These are phyloP conservation scores for Ictalurus punctatus DNA, from an alignment of 2,113 vertebrate genomes.

Conservation along the genomic window DNA sequence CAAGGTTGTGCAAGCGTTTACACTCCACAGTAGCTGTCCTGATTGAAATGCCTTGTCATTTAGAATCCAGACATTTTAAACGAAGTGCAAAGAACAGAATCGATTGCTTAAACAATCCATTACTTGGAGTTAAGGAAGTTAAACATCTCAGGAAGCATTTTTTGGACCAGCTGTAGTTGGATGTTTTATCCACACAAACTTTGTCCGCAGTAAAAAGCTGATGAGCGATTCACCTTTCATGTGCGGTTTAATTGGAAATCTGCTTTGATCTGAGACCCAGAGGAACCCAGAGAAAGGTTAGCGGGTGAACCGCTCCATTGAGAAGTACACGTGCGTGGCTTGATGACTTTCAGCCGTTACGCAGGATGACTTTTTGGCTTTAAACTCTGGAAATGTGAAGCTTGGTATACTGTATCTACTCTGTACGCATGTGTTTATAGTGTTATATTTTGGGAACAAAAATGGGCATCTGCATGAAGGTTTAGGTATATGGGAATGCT, in stretches of 20 bases:
- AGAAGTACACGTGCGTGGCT: background rate
- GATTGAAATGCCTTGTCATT: background rate
- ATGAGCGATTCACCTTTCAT: background rate
- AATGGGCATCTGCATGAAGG: background rate
- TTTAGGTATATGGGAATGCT: background rate
- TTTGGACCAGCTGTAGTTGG: background rate
- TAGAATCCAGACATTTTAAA: background rate
- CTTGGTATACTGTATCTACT: background rate
- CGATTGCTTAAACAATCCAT: background rate
- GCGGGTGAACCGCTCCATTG: background rate
- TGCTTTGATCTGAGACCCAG: background rate
- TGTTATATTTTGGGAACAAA: background rate
- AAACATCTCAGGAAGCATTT: background rate
- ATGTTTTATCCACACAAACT: background rate
- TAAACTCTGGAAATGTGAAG: background rate
- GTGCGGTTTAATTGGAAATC: background rate
- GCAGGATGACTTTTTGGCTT: background rate
- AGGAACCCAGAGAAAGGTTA: conserved; percentile 29
- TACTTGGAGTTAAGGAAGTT: background rate
- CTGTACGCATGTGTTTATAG: background rate
- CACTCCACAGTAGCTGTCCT: background rate
- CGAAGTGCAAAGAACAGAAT: background rate
- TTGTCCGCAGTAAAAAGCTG: background rate
- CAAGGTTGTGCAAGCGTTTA: background rate
- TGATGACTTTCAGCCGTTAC: background rate